phyloP scores from a whole-genome alignment of 2,888 invertebrate species.

The Allygus modestus region DNA sequence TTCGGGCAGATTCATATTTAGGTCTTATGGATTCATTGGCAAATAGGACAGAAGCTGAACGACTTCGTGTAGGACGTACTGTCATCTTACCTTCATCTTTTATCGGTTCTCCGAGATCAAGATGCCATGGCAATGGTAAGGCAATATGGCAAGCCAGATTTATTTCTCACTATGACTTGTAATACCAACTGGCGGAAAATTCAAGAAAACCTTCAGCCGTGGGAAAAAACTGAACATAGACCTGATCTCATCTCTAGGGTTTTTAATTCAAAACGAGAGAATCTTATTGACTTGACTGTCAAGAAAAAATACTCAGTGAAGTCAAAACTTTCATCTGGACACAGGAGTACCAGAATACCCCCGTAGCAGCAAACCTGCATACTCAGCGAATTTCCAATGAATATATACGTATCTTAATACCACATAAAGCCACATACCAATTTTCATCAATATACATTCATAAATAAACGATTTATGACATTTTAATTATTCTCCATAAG shows the following conservation, averaged over 20 bases:
- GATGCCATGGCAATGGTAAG: not conserved
- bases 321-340: not conserved
- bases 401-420: too few species aligned
- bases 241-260: not conserved
- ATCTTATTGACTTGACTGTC: not conserved
- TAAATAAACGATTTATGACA: too few species aligned
- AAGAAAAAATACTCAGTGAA: not conserved
- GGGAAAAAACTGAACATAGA: not conserved
- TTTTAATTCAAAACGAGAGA: not conserved
- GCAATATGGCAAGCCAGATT: not conserved
- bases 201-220: not conserved
- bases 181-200: not conserved
- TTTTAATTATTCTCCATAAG: too few species aligned
- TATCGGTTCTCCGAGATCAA: not conserved
- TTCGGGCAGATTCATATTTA: not conserved
- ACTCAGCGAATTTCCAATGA: too few species aligned
- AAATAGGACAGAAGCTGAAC: not conserved
- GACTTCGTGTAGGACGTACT: too few species aligned
- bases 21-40: too few species aligned
- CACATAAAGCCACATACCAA: too few species aligned
- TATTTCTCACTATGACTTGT: not conserved
- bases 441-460: too few species aligned
- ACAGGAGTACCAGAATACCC: slow-evolving; percentile 3
- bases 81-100: too few species aligned
- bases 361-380: too few species aligned